Conservation (phyloP, 1,140 invertebrate genomes). For the Eupristina koningsbergeri region DNA sequence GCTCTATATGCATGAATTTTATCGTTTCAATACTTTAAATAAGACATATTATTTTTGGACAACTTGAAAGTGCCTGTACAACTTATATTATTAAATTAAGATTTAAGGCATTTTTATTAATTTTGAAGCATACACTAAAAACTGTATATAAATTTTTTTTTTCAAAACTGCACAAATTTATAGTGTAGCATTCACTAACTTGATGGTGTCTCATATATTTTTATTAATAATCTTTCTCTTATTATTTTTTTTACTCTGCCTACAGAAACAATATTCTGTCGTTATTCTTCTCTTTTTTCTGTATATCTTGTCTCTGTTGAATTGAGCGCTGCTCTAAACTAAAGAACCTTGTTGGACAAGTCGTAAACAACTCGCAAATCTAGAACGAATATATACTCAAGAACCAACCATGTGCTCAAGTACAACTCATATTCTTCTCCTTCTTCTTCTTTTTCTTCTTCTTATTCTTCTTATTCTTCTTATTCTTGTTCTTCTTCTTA, state of each 20-base stretch:
- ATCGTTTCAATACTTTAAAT: too few relatives aligned
- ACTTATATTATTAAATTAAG: background rate
- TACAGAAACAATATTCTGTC: conserved; percentile 15
- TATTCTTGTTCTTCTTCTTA: too few relatives aligned
- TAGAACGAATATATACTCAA: conserved; percentile 19
- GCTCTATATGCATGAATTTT: too few relatives aligned
- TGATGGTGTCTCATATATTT: conserved; percentile 19
- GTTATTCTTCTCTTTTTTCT: conserved; percentile 40
- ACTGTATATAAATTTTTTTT: background rate
- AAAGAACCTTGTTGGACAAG: conserved; percentile 53
- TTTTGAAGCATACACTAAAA: background rate
- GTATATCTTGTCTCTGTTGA: background rate
- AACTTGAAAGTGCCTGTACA: background rate
- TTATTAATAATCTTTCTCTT: too few relatives aligned
- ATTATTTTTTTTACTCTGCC: background rate
- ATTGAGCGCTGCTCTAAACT: conserved; percentile 35
- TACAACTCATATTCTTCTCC: background rate
- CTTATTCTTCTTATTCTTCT: too few relatives aligned
- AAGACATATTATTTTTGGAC: too few relatives aligned
- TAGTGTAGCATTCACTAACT: conserved; percentile 1
- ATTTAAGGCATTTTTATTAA: background rate
- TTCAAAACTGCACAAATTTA: background rate
- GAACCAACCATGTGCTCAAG: background rate
- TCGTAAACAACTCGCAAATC: conserved; percentile 42
- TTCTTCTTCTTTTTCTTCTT: background rate